Base-by-base conservation (phyloP, 2,888 invertebrate species). In the Caenorhabditis afra region DNA sequence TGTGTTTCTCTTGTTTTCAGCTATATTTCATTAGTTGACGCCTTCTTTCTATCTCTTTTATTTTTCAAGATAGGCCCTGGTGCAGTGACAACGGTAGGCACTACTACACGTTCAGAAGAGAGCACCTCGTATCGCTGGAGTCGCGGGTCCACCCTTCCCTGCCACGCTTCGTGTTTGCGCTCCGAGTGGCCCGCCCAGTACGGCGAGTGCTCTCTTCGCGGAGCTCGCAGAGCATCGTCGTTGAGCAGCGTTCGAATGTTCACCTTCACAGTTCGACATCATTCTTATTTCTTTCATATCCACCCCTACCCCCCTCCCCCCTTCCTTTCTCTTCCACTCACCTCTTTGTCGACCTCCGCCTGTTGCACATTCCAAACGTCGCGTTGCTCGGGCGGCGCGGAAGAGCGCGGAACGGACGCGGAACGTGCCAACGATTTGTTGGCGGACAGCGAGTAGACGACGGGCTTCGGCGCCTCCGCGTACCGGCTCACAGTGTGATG, bases 171-270 rank as follows among this genome's bases (percentile, higher is more conserved):
- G 53, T 86, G 85, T 59, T 87, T 87, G 53, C 74, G 77, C 44
- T 82, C 68, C 37, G 84, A 85, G 22, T 62, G 68, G 22, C 66
- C 74, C n/a, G 79, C 79, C 87, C 87, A 87, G 37, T 76, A 80
- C 22, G 87, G 87, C 45, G 82, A 81, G 45, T 79, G 70, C 59
- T 82, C 81, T n/a, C 80, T 73, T 52, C 78, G 77, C 20, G 58
- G 58, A n/a, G 74, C 59, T 47, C 80, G 58, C 35, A 86, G 68
- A 10, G 87, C 88, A 37, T 86, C 86, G 73, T 87, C 88, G 65
- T 76, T 85, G 64, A 88, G 81, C 55, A 88, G 82, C 37, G 85
- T 88, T 23, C 81, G 81, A 67, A 87, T 83, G 62, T 73, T 83
- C 66, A 86, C 87, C 86, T 85, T 67, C 49, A 73, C 7, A 29